phyloP scores from a whole-genome alignment of 2,113 vertebrate genomes.

The Bostrychus sinensis region DNA sequence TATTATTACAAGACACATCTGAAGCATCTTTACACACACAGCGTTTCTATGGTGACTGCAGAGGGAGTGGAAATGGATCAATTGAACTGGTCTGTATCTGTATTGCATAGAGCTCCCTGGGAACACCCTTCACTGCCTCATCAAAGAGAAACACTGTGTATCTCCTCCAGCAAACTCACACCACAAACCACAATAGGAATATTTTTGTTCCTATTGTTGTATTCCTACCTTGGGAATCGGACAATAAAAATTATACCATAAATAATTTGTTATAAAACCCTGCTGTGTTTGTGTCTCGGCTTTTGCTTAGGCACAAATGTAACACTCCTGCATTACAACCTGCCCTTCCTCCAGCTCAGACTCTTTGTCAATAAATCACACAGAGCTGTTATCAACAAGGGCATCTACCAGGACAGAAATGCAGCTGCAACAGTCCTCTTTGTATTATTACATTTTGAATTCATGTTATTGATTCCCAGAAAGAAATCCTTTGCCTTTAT shows the following conservation, averaged over 20 bases:
- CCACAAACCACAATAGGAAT: slow-evolving; percentile 17
- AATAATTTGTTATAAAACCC: not conserved
- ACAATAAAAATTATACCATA: not conserved
- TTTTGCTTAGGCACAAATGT: not conserved
- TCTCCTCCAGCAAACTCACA: slow-evolving; percentile 41
- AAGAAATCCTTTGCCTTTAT: slow-evolving; percentile 4
- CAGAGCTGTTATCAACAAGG: slow-evolving; percentile 37
- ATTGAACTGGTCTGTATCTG: slow-evolving; percentile 64
- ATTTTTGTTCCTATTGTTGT: slow-evolving; percentile 10
- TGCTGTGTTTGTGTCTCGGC: too few species aligned
- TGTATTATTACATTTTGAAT: not conserved
- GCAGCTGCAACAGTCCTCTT: not conserved
- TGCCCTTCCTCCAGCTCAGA: slow-evolving; percentile 20
- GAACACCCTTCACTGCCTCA: slow-evolving; percentile 67
- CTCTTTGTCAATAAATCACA: slow-evolving; percentile 37
- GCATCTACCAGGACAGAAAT: slow-evolving; percentile 26
- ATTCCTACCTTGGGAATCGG: not conserved
- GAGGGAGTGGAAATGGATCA: slow-evolving; percentile 52
- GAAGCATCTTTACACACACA: slow-evolving; percentile 38
- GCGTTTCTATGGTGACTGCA: slow-evolving; percentile 75
- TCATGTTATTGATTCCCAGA: slow-evolving; percentile 16
- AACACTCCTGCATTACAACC: not conserved
- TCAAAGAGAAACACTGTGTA: slow-evolving; percentile 51
- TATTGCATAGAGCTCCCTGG: slow-evolving; percentile 61
- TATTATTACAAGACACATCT: not conserved